These are phyloP conservation scores for Maconellicoccus hirsutus DNA, from an alignment of 1,140 invertebrate species.

Conservation along the genomic window DNA sequence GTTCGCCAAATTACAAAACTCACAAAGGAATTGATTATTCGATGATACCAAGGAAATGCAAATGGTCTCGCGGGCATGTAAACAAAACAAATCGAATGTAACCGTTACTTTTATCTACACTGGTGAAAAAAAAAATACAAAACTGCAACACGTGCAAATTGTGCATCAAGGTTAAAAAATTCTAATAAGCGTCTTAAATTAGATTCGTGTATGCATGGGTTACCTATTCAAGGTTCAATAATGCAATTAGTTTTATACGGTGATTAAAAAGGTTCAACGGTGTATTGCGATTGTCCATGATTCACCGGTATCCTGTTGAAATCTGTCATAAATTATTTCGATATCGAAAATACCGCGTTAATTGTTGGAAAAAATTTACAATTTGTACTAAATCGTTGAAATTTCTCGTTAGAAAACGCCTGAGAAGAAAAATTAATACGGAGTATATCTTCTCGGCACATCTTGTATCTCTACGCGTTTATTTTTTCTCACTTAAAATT, in stretches of 20 bases:
- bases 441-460: not conserved
- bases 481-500: not conserved
- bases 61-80: not conserved
- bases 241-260: not conserved
- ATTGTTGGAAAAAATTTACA: not conserved
- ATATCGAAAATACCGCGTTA: no score
- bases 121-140: not conserved
- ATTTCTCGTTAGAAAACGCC: not conserved
- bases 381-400: not conserved
- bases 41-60: not conserved
- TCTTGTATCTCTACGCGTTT: not conserved
- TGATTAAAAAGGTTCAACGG: not conserved
- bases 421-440: not conserved
- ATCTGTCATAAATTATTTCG: no score
- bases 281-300: no score
- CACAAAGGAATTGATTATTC: not conserved
- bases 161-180: not conserved
- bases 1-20: not conserved
- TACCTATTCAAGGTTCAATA: not conserved
- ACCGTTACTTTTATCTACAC: not conserved
- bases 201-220: constrained; percentile 2
- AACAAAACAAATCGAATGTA: not conserved
- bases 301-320: no score
- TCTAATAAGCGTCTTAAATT: constrained; percentile 9
- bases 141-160: constrained; percentile 3